phyloP scores from a whole-genome alignment of 2,888 invertebrate species.

The Apodemia duryi region DNA sequence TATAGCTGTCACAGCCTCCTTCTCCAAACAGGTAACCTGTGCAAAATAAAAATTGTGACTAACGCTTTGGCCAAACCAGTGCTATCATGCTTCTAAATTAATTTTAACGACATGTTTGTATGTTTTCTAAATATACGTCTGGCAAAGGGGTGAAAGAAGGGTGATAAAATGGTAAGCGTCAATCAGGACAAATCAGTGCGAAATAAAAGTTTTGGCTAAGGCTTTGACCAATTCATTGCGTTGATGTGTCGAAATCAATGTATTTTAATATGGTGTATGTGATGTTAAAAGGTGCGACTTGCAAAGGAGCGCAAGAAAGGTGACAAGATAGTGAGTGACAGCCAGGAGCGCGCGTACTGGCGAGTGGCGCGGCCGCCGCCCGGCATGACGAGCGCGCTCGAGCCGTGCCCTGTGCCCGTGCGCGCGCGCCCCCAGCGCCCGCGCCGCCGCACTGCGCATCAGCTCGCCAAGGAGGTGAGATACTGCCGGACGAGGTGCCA shows the following conservation, averaged over 20 bases:
- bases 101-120: not conserved
- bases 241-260: not conserved
- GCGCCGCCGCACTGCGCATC: slow-evolving; percentile 86
- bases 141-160: slow-evolving; percentile 96
- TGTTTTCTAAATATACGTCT: slow-evolving; percentile 84
- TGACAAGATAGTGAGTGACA: slow-evolving; percentile 97
- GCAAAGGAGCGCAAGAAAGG: slow-evolving; percentile 97
- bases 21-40: no score
- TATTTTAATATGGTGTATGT: not conserved
- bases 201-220: no score
- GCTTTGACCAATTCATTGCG: no score
- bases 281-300: slow-evolving; percentile 83
- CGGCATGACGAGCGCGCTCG: slow-evolving; percentile 90
- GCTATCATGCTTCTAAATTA: not conserved
- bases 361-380: slow-evolving; percentile 96
- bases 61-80: no score
- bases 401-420: slow-evolving; percentile 91
- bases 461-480: slow-evolving; percentile 87
- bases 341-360: slow-evolving; percentile 99
- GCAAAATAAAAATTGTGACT: no score
- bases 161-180: slow-evolving; percentile 96
- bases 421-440: slow-evolving; percentile 84
- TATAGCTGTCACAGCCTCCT: no score
- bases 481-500: no score
- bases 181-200: slow-evolving; percentile 85